Evolutionary conservation across 1,140 invertebrate species (phyloP), one percentile per base, ranked within the genome.

Genomic region (Trichonephila clavipes): DNA sequence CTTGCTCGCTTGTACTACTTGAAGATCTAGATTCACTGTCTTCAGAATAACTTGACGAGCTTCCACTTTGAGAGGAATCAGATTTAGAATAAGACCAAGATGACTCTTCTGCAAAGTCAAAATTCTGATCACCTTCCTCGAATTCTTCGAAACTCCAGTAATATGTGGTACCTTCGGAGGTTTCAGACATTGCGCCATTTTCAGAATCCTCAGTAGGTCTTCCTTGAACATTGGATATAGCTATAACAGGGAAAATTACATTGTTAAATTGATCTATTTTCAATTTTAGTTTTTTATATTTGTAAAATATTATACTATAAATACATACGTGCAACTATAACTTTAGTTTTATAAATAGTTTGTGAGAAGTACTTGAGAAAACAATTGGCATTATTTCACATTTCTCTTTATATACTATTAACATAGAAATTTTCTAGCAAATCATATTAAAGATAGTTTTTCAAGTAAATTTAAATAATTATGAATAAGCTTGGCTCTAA

Each of bases 141-240:
- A 72, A 5, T 28, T n/a, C 69, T 8, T 66, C 62, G 19, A 66
- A 7, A 28, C n/a, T 72, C n/a, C 28, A 72, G 28, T 28, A 28
- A 10, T 28, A 72, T 2, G 69, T 28, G 10, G 69, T 72, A 28
- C 28, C 28, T 28, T 28, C 28, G 28, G 28, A 28, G 1, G 28
- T 28, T 72, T 72, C 69, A 28, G 24, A 72, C 14, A 28, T 24
- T 28, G n/a, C 69, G 24, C 28, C 69, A 72, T 12, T 72, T 24
- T 72, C 24, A 72, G 69, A 72, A 28, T 72, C 69, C n/a, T 72
- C 69, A 72, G 69, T 24, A 14, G 69, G 69, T 28, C 69, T 72
- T 24, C 69, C 69, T 72, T 72, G 69, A 72, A 72, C 69, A 72
- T 72, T 72, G 69, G 69, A 72, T 24, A 72, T 8, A 16, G 69